phyloP scores from a whole-genome alignment of 2,888 invertebrate genomes.

The Apodemia mormo region DNA sequence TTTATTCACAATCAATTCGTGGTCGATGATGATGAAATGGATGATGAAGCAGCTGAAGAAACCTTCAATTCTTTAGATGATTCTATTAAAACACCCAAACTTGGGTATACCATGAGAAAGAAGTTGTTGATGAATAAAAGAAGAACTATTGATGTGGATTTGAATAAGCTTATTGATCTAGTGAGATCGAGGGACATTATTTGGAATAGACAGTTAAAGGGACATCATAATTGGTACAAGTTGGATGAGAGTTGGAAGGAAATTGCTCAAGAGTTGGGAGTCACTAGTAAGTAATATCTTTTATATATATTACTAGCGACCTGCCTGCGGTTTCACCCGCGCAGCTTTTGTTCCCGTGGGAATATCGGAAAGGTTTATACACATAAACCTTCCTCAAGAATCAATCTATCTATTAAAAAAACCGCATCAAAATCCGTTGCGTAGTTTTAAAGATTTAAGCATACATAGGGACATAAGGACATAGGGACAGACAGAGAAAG shows the following conservation, averaged over 20 bases:
- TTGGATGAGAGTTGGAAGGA: constrained; percentile 75
- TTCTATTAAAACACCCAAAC: constrained; percentile 67
- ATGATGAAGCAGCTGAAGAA: constrained; percentile 65
- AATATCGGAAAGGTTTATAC: too few species aligned
- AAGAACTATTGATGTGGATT: constrained; percentile 68
- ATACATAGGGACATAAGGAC: too few species aligned
- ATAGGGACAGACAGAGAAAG: too few species aligned
- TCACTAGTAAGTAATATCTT: constrained; percentile 61
- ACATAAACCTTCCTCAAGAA: too few species aligned
- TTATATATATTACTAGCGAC: not conserved
- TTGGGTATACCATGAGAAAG: constrained; percentile 73
- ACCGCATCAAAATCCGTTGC: too few species aligned
- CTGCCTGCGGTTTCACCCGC: too few species aligned
- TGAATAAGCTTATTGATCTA: constrained; percentile 68
- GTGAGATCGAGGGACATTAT: constrained; percentile 66
- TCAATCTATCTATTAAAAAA: too few species aligned
- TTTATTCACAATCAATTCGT: constrained; percentile 73
- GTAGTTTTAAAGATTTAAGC: too few species aligned
- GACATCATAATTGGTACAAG: constrained; percentile 76
- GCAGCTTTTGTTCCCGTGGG: too few species aligned
- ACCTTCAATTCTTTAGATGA: constrained; percentile 65
- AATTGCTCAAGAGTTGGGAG: constrained; percentile 66
- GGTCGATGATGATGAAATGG: constrained; percentile 68
- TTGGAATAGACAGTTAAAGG: constrained; percentile 73
- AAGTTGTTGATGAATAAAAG: constrained; percentile 70